Evolutionary conservation across 2,888 invertebrate genomes (phyloP), one percentile per base, ranked within the genome.

Genomic region (Diarsia brunnea): DNA sequence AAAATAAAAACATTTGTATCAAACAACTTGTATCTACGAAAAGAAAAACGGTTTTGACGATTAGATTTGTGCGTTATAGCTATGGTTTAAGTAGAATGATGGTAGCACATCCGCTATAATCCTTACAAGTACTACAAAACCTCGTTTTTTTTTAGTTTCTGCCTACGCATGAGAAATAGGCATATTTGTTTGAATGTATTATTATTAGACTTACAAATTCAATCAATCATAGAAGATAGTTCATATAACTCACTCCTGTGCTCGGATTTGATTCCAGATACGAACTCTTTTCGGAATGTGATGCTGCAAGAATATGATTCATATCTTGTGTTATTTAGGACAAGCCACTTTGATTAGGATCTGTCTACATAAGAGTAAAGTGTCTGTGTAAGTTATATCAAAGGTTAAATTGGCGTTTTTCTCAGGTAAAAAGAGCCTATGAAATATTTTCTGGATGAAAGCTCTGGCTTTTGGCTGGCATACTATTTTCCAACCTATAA

Each of bases 221-320:
- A 47, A 74, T 84, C 60, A 65, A 69, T 81, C 71, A 70, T 19
- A 19, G 27, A 51, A 31, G 61, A 51, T 58, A 38, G 38, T 49
- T 43, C 60, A 80, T 53, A 70, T 81, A 73, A 74, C 67, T 80
- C 60, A 74, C 60, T 60, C 19, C 38, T 12, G 45, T 31, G 55
- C 60, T 38, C 55, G 27, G 70, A 82, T 84, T 84, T 65, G 49
- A 81, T 84, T 75, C 64, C 65, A 81, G 84, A 82, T 84, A 68
- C 51, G 73, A 71, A 38, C 27, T 74, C 45, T 55, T 68, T 53
- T 49, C 63, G 27, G 16, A 69, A 38, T 64, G 55, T 24, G 60
- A 51, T 58, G 43, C 27, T 78, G 38, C 51, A n/a, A 43, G 55
- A 61, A 75, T 66, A 74, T 79, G 74, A 82, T 75, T 66, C 69